Evolutionary conservation across 2,888 invertebrate genomes (phyloP).

Genomic region (Caprella mutica): DNA sequence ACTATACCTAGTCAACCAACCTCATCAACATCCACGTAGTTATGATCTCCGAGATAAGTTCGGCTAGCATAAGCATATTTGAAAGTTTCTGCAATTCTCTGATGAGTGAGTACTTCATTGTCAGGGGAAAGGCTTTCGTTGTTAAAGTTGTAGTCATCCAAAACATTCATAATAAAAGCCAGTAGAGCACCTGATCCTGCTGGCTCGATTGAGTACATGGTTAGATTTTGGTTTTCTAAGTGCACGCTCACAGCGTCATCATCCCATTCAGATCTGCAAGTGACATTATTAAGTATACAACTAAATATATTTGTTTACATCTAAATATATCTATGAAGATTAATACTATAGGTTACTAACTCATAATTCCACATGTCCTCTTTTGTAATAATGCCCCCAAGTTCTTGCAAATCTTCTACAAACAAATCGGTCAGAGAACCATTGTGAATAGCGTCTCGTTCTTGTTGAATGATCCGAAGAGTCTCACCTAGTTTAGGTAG

Average conservation of each 20-base stretch:
- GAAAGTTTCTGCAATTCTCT: conserved; percentile 73
- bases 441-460: conserved; percentile 60
- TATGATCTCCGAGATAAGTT: conserved; percentile 68
- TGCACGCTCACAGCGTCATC: too few species aligned
- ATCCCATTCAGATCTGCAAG: too few species aligned
- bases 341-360: too few species aligned
- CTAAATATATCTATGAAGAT: too few species aligned
- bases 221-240: too few species aligned
- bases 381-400: conserved; percentile 38
- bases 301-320: too few species aligned
- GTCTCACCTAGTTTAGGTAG: conserved; percentile 57
- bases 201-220: too few species aligned
- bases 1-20: too few species aligned
- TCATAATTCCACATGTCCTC: conserved; percentile 39
- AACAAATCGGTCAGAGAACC: conserved; percentile 57
- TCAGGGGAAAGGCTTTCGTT: conserved; percentile 34
- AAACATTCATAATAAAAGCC: conserved; percentile 65
- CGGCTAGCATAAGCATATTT: conserved; percentile 82
- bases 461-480: conserved; percentile 52
- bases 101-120: conserved; percentile 50
- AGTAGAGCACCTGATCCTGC: conserved; percentile 73
- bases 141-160: conserved; percentile 40
- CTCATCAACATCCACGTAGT: conserved; percentile 56
- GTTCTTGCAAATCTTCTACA: conserved; percentile 50
- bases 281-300: too few species aligned